phyloP scores from a whole-genome alignment of 2,113 vertebrate genomes.

The Myotis lucifugus region DNA sequence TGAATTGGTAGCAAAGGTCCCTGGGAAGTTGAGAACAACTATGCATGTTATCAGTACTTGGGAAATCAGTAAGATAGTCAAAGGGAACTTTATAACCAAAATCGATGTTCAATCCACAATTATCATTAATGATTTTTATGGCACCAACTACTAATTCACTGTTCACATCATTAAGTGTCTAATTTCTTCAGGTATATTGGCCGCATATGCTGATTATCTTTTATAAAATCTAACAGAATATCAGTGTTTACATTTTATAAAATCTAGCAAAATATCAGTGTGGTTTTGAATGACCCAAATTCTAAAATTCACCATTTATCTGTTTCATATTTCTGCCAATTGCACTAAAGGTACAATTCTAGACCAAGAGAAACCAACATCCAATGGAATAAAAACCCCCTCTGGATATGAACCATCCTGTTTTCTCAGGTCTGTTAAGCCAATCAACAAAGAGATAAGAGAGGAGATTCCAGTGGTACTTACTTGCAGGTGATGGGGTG shows the following conservation, averaged over 20 bases:
- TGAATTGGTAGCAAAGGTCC: background rate
- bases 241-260: background rate
- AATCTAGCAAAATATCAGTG: background rate
- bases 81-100: background rate
- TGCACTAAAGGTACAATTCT: background rate
- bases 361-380: background rate
- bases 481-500: slow-evolving; percentile 94
- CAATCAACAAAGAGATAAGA: background rate
- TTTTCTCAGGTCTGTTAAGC: background rate
- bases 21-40: background rate
- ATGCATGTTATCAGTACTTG: background rate
- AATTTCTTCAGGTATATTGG: background rate
- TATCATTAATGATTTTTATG: background rate
- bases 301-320: background rate
- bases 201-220: background rate
- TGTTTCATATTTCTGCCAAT: background rate
- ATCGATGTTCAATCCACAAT: background rate
- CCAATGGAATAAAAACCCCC: background rate
- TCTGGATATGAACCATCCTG: background rate
- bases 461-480: slow-evolving; percentile 76
- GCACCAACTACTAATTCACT: background rate
- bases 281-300: background rate
- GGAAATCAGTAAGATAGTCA: background rate
- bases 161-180: background rate
- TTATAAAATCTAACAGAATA: background rate